phyloP scores from a whole-genome alignment of 2,113 vertebrate genomes.

The Penelope pileata region DNA sequence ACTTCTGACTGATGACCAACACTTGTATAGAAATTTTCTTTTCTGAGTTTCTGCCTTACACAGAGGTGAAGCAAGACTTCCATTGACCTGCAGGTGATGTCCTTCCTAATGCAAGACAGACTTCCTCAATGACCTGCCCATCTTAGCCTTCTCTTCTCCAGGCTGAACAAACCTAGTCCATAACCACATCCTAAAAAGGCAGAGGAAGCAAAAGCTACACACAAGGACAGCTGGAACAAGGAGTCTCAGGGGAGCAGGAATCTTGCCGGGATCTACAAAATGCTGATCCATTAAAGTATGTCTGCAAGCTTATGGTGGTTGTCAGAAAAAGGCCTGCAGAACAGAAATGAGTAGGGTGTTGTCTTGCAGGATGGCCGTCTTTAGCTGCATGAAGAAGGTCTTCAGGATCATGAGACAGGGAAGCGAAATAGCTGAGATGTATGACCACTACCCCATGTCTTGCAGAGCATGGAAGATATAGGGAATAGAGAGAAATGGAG shows the following conservation, averaged over 20 bases:
- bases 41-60: neutral
- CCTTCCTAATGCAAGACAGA: neutral
- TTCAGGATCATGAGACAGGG: neutral
- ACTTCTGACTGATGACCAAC: neutral
- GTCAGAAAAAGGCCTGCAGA: neutral
- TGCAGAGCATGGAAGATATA: neutral
- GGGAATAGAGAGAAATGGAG: neutral
- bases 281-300: neutral
- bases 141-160: neutral
- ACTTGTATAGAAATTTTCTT: neutral
- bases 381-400: neutral
- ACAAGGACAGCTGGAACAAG: neutral
- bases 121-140: neutral
- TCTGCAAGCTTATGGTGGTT: neutral
- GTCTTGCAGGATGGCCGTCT: neutral
- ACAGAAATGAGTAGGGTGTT: neutral
- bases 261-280: neutral
- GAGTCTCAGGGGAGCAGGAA: neutral
- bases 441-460: neutral
- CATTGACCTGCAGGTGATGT: neutral
- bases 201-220: neutral
- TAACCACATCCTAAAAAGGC: neutral
- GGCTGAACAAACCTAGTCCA: neutral
- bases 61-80: neutral
- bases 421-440: neutral